Percentiles rank a stretch among this genome's conserved stretches.
Evolutionary conservation across 2,113 vertebrate genomes (phyloP).

Genomic region (Anas platyrhynchos): DNA sequence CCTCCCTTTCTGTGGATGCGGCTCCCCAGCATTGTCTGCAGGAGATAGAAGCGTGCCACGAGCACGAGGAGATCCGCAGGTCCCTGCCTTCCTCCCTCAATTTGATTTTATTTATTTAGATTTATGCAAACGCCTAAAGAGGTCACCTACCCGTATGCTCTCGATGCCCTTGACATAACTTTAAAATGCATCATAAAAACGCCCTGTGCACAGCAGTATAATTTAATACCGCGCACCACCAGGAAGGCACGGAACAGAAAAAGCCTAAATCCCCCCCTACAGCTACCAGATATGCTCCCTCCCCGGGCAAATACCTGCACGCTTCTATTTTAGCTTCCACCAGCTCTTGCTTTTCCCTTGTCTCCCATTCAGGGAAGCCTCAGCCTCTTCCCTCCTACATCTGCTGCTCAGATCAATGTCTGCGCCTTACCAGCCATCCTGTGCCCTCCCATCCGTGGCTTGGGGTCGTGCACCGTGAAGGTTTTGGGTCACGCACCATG

Average conservation of each 20-base stretch:
- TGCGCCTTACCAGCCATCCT: not conserved
- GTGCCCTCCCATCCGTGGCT: rapidly evolving
- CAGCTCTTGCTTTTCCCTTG: not conserved
- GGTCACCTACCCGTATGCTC: constrained; percentile 24
- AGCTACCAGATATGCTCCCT: not conserved
- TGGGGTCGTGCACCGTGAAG: too few species aligned
- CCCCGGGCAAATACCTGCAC: not conserved
- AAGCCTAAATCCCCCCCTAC: not conserved
- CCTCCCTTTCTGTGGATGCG: constrained; percentile 36
- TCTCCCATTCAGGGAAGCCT: not conserved
- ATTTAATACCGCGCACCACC: not conserved
- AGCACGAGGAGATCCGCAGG: constrained; percentile 38
- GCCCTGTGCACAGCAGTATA: not conserved
- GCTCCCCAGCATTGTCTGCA: constrained; percentile 14
- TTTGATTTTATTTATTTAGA: constrained; percentile 64
- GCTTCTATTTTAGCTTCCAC: not conserved
- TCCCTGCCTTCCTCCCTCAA: not conserved
- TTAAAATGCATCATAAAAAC: constrained; percentile 6
- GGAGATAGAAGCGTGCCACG: not conserved
- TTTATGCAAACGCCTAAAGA: constrained; percentile 54
- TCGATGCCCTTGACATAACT: constrained; percentile 28
- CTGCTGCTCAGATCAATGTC: not conserved
- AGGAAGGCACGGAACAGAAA: not conserved
- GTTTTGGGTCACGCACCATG: not conserved
- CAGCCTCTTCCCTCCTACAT: not conserved